Conservation (phyloP, 2,113 vertebrate species). For the Callocephalon fimbriatum region DNA sequence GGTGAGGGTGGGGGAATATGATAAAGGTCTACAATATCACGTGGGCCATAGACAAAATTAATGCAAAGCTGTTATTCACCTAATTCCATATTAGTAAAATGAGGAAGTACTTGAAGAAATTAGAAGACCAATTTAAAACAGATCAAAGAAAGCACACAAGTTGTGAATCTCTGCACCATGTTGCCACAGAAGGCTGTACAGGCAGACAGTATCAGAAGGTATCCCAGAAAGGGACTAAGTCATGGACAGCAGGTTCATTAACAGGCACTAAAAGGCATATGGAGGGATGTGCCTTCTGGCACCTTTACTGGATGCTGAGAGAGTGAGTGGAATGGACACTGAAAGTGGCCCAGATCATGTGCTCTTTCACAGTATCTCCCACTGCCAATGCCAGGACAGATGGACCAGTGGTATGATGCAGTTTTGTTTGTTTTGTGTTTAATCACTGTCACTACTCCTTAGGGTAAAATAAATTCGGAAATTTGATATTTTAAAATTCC, state of each 20-base stretch:
- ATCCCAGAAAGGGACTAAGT: not conserved
- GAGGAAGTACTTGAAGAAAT: not conserved
- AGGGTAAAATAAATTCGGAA: not conserved
- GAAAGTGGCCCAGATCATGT: not conserved
- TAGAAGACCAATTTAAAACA: not conserved
- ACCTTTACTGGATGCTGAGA: not conserved
- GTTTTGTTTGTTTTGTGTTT: not conserved
- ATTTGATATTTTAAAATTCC: not conserved
- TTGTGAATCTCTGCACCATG: not conserved
- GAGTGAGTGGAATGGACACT: not conserved
- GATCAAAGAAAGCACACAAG: not conserved
- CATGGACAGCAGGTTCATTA: rapidly evolving
- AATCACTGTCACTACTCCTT: not conserved
- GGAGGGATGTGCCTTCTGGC: not conserved
- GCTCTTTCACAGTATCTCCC: not conserved
- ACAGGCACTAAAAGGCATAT: not conserved
- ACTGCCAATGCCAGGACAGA: not conserved
- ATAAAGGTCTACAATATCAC: not conserved
- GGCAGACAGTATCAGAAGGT: not conserved
- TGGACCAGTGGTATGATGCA: rapidly evolving
- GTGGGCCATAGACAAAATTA: not conserved
- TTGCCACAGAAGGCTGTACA: not conserved
- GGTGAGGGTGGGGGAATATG: not conserved
- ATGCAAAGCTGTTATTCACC: not conserved
- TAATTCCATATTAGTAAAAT: not conserved